Evolutionary conservation across 2,888 invertebrate genomes (phyloP).

Genomic region (Volucella zonaria): DNA sequence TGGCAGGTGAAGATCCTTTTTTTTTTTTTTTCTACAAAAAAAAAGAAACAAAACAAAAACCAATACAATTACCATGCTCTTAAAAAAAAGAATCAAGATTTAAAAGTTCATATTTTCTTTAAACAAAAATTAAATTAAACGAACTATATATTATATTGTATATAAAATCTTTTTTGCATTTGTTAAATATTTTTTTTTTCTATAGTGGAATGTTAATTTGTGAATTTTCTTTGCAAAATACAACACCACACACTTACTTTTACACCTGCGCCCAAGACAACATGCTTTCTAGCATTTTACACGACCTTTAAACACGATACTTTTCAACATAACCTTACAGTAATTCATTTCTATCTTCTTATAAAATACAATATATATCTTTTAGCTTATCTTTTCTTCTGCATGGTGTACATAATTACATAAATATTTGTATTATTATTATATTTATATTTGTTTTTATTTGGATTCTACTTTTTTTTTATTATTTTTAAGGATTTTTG

Average conservation of each 20-base stretch:
- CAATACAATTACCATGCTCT: conserved; percentile 45
- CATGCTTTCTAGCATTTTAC: too few relatives aligned
- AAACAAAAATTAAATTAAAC: background rate
- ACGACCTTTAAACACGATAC: background rate
- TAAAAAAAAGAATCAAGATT: conserved; percentile 25
- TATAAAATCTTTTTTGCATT: conserved; percentile 30
- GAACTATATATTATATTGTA: background rate
- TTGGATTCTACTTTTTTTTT: background rate
- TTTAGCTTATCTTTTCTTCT: conserved; percentile 25
- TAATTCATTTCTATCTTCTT: conserved; percentile 23
- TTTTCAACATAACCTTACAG: conserved; percentile 1
- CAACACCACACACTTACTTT: conserved; percentile 8
- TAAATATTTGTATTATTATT: too few relatives aligned
- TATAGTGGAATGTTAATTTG: conserved; percentile 62
- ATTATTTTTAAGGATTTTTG: background rate
- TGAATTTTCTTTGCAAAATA: conserved; percentile 13
- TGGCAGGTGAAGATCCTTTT: conserved; percentile 82
- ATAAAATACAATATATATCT: conserved; percentile 19
- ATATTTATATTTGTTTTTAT: too few relatives aligned
- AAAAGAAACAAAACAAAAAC: conserved; percentile 66
- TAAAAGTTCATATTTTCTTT: conserved; percentile 29
- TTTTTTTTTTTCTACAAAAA: too few relatives aligned
- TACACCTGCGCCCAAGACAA: conserved; percentile 14
- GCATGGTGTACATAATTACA: conserved; percentile 33
- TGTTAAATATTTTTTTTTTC: conserved; percentile 5